Evolutionary conservation across 2,797 vertebrate species (phyloP), one percentile per base, ranked within the genome.

Genomic region (Clarias laeviceps): DNA sequence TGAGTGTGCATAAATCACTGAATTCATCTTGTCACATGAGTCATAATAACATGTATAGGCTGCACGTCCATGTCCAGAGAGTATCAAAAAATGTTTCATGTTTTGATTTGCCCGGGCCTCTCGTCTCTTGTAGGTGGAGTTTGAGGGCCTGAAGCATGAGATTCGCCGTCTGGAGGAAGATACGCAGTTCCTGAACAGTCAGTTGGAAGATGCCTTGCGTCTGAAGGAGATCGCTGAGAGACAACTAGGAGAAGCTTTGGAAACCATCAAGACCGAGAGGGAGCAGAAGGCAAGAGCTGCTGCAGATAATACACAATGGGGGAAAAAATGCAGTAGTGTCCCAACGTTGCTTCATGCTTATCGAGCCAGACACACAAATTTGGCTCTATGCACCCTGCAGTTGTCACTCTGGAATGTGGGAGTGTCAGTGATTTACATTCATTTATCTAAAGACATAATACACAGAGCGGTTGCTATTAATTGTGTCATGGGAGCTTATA

Each of bases 81-180:
- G 2, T 24, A 22, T 32, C 73, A 32, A 5, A 11, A 45, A 76
- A 32, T 18, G 50, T 29, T 56, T 56, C 54, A 32, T 2, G 15
- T 37, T 18, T 62, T 45, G 6, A 40, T 80, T 40, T 78, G 40
- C 29, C 88, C 37, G 80, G 5, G 18, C 61, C 45, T 65, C 88
- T 37, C 74, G 12, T 88, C 59, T 72, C 87, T 32, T 81, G 18
- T 88, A 99, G 98, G 98, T 99, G 90, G 98, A 99, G 91, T 99
- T 98, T 85, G 98, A 99, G 94, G 97, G 97, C 82, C 95, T 99
- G 69, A 99, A 99, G 89, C 98, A 99, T 85, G 98, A 99, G 93
- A 97, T 98, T 91, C 97, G 97, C 74, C 96, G 98, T 59, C 93
- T 99, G 12, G 98, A 99, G 90, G 98, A 99, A 77, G 97, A 99